A percentile compares a stretch with the other conserved stretches of the same genome.
Evolutionary conservation across 2,797 vertebrate genomes (phyloP).

Genomic region (Girardinus metallicus): DNA sequence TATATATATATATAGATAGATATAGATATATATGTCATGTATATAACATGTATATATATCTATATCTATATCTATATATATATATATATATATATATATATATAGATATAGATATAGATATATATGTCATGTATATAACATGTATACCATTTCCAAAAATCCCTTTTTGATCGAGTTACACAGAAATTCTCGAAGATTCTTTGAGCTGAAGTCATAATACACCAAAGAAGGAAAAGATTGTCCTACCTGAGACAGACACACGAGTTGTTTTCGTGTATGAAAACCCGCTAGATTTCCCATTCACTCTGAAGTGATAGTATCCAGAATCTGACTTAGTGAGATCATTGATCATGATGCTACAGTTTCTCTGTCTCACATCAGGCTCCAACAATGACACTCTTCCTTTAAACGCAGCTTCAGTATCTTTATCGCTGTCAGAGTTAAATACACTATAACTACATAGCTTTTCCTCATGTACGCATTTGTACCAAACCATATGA

Average conservation of each 20-base stretch:
- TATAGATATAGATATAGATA: no score
- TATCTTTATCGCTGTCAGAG: neutral
- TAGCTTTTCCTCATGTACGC: rapidly evolving
- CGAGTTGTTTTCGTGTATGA: rapidly evolving
- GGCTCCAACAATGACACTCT: slow-evolving; percentile 39
- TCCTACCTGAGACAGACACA: slow-evolving; percentile 21
- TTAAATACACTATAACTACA: neutral
- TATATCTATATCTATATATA: no score
- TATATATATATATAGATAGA: no score
- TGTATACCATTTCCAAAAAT: neutral
- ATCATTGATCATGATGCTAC: slow-evolving; percentile 62
- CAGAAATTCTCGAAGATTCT: neutral
- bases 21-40: no score
- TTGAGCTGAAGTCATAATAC: neutral
- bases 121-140: no score
- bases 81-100: no score
- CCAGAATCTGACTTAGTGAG: slow-evolving; percentile 50
- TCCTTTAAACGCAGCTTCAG: neutral
- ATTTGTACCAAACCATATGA: slow-evolving; percentile 24
- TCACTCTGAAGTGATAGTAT: slow-evolving; percentile 47
- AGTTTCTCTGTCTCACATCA: slow-evolving; percentile 3
- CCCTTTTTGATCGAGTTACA: neutral
- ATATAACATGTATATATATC: no score
- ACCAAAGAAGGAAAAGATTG: neutral
- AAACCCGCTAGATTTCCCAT: rapidly evolving